Base-by-base conservation (phyloP, 1,140 invertebrate genomes). In the Telenomus remus region DNA sequence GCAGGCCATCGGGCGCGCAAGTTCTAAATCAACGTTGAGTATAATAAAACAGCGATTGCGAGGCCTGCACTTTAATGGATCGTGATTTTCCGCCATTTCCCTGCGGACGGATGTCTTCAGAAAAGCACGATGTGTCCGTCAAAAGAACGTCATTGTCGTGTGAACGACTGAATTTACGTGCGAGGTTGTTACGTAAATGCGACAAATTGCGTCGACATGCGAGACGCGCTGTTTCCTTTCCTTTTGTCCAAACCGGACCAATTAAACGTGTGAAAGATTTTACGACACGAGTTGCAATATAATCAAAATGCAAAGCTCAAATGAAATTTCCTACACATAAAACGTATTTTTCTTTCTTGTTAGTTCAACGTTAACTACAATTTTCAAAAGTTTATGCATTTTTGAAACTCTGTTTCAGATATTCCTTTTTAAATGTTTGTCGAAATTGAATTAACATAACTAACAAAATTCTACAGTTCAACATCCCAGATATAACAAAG, bases 21-120 rank as follows among this genome's bases (percentile, higher is more conserved):
- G 54, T 79, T 79, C 84, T 86, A 85, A 86, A 86, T 86, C 83
- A 86, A 86, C 84, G 81, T 83, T 82, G 80, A 83, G 81, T 79
- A 85, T 86, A 85, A 85, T 85, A 86, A 86, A 86, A 86, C 76
- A 73, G 64, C 74, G 68, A 71, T 78, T 71, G 76, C 64, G 48
- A 53, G 70, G 49, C 66, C 66, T 55, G 78, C 64, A 78, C 76
- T 82, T 81, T 83, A 83, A 85, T 80, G 81, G 82, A 83, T 85
- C 70, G 64, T 75, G 44, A 80, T 78, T 84, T 84, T 82, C 73
- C 83, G 79, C 42, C 61, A 66, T 71, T 66, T 66, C 10, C 19
- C 46, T 37, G 39, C 34, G 33, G 35, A 54, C 33, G 35, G 15
- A 53, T 53, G 8, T 48, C 46, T 47, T 15, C 37, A 19, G 11